Evolutionary conservation across 2,113 vertebrate species (phyloP).

Genomic region (Bufo bufo): DNA sequence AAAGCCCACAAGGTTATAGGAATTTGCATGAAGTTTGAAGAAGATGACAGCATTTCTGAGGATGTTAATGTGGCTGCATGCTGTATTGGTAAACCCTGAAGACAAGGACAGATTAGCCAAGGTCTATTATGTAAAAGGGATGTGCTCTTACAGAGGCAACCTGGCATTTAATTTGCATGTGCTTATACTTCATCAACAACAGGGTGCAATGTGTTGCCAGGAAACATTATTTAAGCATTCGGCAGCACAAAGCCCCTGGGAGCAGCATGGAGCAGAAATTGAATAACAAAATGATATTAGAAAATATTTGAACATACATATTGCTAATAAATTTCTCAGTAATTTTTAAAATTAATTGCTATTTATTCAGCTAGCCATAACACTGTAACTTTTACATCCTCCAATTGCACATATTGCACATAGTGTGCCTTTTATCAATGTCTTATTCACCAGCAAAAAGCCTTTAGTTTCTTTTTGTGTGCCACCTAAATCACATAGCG

Average conservation of each 20-base stretch:
- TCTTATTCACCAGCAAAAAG: not conserved
- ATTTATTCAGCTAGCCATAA: not conserved
- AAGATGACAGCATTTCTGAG: not conserved
- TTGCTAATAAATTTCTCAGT: not conserved
- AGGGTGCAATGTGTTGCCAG: conserved; percentile 48
- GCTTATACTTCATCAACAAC: conserved; percentile 51
- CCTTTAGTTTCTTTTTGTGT: not conserved
- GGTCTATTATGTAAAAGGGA: conserved; percentile 40
- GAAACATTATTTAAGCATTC: conserved; percentile 54
- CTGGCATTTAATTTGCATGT: conserved; percentile 50
- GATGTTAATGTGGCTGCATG: conserved; percentile 18
- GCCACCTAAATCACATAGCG: no score
- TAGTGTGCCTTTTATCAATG: not conserved
- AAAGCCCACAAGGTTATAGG: not conserved
- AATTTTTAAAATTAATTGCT: not conserved
- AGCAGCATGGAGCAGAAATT: conserved; percentile 24
- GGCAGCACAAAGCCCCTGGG: conserved; percentile 25
- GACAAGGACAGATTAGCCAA: conserved; percentile 34
- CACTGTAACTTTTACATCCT: not conserved
- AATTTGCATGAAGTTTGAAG: conserved; percentile 30
- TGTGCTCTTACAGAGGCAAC: conserved; percentile 37
- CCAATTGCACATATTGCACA: not conserved
- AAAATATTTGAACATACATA: conserved; percentile 13
- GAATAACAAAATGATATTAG: conserved; percentile 31
- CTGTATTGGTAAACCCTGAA: conserved; percentile 14